phyloP scores from a whole-genome alignment of 2,888 invertebrate genomes.

The Megamerina dolium region DNA sequence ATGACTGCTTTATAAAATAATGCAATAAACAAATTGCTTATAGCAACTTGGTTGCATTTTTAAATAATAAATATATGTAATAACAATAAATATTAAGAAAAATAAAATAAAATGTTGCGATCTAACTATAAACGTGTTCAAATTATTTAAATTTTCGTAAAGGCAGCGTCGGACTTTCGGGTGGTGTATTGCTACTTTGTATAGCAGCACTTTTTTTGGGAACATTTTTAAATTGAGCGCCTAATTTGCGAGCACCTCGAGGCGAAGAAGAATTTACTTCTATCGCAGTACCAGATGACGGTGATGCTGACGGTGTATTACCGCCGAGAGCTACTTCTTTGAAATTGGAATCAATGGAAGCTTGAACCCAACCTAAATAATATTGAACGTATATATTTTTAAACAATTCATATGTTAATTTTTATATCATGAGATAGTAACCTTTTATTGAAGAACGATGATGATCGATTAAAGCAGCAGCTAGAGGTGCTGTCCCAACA shows the following conservation, averaged over 20 bases:
- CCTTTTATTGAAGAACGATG: slow-evolving; percentile 47
- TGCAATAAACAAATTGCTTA: no score
- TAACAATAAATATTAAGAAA: no score
- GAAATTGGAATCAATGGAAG: slow-evolving; percentile 38
- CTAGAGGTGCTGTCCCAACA: slow-evolving; percentile 51
- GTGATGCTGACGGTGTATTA: slow-evolving; percentile 35
- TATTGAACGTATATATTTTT: not conserved
- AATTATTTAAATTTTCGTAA: slow-evolving; percentile 45
- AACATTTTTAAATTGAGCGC: slow-evolving; percentile 38
- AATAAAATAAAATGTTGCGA: no score
- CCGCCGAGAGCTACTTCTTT: slow-evolving; percentile 34
- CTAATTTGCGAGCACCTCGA: slow-evolving; percentile 41
- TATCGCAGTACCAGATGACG: slow-evolving; percentile 42
- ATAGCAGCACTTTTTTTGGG: slow-evolving; percentile 41
- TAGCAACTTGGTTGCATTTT: no score
- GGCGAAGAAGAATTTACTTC: slow-evolving; percentile 43
- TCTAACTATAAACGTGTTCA: slow-evolving; percentile 21
- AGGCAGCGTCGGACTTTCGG: slow-evolving; percentile 47
- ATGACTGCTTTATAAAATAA: no score
- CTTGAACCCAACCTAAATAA: slow-evolving; percentile 44
- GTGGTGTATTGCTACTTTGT: slow-evolving; percentile 28
- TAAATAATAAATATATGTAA: no score
- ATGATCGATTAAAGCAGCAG: slow-evolving; percentile 57
- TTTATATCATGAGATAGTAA: slow-evolving; percentile 14
- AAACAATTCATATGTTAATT: not conserved